Evolutionary conservation across 2,113 vertebrate species (phyloP), one percentile per base, ranked within the genome.

Genomic region (Microcebus griseorufus): DNA sequence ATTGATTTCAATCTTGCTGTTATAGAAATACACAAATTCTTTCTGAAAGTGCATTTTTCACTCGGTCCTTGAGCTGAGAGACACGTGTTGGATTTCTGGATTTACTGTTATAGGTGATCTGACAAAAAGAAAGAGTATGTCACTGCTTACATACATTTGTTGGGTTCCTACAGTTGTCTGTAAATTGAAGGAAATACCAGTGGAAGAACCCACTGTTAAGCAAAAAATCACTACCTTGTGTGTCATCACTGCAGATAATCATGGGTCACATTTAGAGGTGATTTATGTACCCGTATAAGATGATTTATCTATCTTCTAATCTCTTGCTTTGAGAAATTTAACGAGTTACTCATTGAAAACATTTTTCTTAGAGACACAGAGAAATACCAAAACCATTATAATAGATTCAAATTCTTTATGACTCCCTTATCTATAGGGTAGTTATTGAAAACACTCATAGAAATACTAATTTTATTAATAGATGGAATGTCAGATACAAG

Each of bases 101-200:
- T 55, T 91, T 67, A 87, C 1, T 64, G 48, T 17, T 42, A 73
- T 13, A 76, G n/a, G 27, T 60, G 23, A 95, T 89, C n/a, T 16
- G n/a, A 58, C 9, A 22, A 27, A n/a, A 90, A 83, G 53, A 58
- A 8, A 82, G 32, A 67, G 27, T 65, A 34, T 51, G 53, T 17
- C 32, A 82, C 20, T 70, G 75, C 22, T 17, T n/a, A 34, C 1
- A 62, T 58, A 34, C 1, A 62, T 58, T 73, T 55, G 5, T 69
- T 75, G 17, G 45, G 20, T 62, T 13, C 16, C 27, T n/a, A 22
- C 1, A 86, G 39, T 62, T 93, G 11, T 58, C 78, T 76, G 0
- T 91, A 83, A 86, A 93, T 9, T 76, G 69, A 86, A 93, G 42
- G 48, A 85, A 96, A 82, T 70, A 25, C 16, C n/a, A 78, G 29